Evolutionary conservation across 2,888 invertebrate species (phyloP), one percentile per base, ranked within the genome.

Genomic region (Lithophane ornitopus): DNA sequence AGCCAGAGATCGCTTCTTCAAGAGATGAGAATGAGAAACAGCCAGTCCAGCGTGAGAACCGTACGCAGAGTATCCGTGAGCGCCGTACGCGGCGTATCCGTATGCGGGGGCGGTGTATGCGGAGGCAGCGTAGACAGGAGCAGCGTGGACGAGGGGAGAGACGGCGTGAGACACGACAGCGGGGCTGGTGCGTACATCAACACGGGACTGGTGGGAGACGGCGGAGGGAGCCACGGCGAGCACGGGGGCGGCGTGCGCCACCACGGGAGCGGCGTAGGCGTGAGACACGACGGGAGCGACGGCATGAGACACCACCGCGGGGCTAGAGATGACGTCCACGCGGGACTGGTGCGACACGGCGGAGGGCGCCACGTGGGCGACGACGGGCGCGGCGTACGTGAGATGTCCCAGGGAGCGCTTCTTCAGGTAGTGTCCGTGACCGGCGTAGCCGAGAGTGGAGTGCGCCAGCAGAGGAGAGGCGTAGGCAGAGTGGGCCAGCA

Each of bases 171-270:
- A 79, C 62, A 92, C 87, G 26, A 93, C 83, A n/a, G 93, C 92
- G 70, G 92, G 92, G 85, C 92, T 92, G 84, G 89, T 85, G 86
- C 91, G 93, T 63, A 92, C 90, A 81, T 95, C 94, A 9, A 94
- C 93, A 70, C 97, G 96, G 88, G 97, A 97, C 88, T 97, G 97
- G 91, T 96, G 96, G 28, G 96, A 96, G 34, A 97, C 96, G 69
- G 94, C 94, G 54, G 96, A 89, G 46, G 96, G 94, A 70, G 95
- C 95, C 61, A 90, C 84, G 63, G 90, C 89, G 76, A 86, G 85
- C 71, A 90, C 94, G 70, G 91, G 93, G 87, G 90, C 87, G 70
- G 90, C 89, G 85, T 93, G 54, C 54, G 89, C 90, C 78, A 85
- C 86, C 71, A 89, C 94, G 74, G 91, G 93, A 87, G 90, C 87